These are phyloP conservation scores for Tor tambroides DNA, from an alignment of 2,113 vertebrate genomes.

Conservation along the genomic window DNA sequence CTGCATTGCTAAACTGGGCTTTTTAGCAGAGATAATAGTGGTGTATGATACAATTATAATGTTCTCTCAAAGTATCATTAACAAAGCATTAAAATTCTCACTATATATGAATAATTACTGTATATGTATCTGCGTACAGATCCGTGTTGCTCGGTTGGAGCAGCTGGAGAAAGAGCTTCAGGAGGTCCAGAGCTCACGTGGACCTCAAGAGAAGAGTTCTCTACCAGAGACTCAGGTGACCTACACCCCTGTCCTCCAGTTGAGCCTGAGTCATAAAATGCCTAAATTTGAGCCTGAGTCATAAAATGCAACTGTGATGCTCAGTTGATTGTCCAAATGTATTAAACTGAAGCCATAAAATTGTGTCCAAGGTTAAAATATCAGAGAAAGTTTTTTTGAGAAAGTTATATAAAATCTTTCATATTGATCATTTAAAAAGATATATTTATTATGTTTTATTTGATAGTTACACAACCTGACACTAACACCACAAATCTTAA, in stretches of 20 bases:
- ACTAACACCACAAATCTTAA: too few relatives aligned
- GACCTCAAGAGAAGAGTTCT: constrained; percentile 60
- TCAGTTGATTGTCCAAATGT: too few relatives aligned
- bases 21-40: background rate
- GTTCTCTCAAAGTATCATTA: background rate
- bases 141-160: constrained; percentile 88
- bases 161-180: constrained; percentile 93
- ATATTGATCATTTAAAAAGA: too few relatives aligned
- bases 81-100: background rate
- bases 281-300: too few relatives aligned
- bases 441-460: too few relatives aligned
- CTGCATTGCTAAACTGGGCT: background rate
- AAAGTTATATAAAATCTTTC: too few relatives aligned
- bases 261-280: background rate
- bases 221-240: constrained; percentile 72
- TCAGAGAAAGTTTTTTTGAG: too few relatives aligned
- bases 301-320: too few relatives aligned
- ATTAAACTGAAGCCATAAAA: too few relatives aligned
- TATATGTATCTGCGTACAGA: constrained; percentile 69
- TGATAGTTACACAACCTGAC: too few relatives aligned
- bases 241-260: background rate
- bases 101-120: background rate
- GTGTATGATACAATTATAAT: background rate
- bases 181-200: constrained; percentile 78
- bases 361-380: too few relatives aligned